phyloP scores from a whole-genome alignment of 2,113 vertebrate species.

The Lycaon pictus region DNA sequence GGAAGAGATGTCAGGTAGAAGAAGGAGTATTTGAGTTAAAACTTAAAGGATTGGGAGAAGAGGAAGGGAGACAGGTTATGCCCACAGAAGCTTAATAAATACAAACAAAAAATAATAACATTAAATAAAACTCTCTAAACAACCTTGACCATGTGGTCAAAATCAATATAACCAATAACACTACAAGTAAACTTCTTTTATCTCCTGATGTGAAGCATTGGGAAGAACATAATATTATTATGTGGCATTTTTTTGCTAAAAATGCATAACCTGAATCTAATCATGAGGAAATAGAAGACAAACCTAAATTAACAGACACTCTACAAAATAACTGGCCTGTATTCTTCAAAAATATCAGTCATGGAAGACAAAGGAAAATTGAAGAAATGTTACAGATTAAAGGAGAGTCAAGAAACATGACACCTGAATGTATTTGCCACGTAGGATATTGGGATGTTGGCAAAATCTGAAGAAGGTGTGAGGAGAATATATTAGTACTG shows the following conservation, averaged over 20 bases:
- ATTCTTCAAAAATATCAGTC: constrained; percentile 10
- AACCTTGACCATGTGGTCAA: not conserved
- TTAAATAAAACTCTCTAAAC: not conserved
- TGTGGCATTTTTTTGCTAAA: not conserved
- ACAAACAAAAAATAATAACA: not conserved
- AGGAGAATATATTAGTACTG: not conserved
- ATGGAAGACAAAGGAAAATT: not conserved
- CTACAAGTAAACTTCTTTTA: not conserved
- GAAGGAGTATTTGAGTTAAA: not conserved
- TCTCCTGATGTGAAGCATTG: not conserved
- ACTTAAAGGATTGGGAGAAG: not conserved
- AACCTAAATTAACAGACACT: not conserved
- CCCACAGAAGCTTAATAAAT: not conserved
- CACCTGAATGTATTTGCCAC: not conserved
- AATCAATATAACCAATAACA: not conserved
- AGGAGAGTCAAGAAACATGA: not conserved
- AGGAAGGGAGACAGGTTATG: not conserved
- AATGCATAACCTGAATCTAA: not conserved
- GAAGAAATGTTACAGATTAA: not conserved
- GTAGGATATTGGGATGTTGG: not conserved
- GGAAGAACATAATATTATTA: not conserved
- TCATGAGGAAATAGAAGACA: not conserved
- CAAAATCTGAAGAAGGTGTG: not conserved
- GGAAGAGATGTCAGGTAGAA: not conserved
- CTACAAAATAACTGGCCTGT: not conserved